Evolutionary conservation across 2,888 invertebrate genomes (phyloP), one percentile per base, ranked within the genome.

Genomic region (Xiphydria camelus): DNA sequence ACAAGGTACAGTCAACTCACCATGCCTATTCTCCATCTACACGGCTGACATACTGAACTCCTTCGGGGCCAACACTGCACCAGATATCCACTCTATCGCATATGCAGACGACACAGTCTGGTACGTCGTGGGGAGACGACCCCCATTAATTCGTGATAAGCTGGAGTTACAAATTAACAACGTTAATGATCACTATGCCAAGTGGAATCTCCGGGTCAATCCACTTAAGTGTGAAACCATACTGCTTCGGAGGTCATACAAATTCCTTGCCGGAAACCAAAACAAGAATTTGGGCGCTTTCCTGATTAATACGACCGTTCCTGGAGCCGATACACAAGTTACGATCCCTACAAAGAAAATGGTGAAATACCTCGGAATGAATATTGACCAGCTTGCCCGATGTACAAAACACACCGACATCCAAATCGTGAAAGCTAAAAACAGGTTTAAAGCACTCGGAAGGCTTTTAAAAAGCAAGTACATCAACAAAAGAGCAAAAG

Each of bases 151-250:
- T 1, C 33, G 34, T 14, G 9, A 1, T 4, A 25, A 40, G n/a
- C 15, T 41, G 2, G 19, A 45, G 7, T 1, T 5, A 10, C 1
- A 47, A 4, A 34, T 50, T 0, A 37, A 53, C 1, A 44, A 47
- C 19, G 29, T 49, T 0, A 53, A 47, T n/a, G 38, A 41, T 4
- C 40, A 32, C 10, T 51, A 49, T 1, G 6, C 15, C 1, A 41
- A 14, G 0, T 55, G 55, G 51, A 51, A 53, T 5, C 29, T 49
- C 0, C 40, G 41, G 31, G 18, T 51, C 0, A 55, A 51, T 10
- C 44, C 49, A 0, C 4, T 1, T 1, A 55, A 55, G 40, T 53
- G 45, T n/a, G 47, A 55, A 25, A 12, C 36, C 1, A 51, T 55
- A 0, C 6, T 53, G 4, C 41, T 53, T 25, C 36, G 47, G 6